Evolutionary conservation across 1,140 invertebrate species (phyloP).

Genomic region (Notospermus geniculatus): DNA sequence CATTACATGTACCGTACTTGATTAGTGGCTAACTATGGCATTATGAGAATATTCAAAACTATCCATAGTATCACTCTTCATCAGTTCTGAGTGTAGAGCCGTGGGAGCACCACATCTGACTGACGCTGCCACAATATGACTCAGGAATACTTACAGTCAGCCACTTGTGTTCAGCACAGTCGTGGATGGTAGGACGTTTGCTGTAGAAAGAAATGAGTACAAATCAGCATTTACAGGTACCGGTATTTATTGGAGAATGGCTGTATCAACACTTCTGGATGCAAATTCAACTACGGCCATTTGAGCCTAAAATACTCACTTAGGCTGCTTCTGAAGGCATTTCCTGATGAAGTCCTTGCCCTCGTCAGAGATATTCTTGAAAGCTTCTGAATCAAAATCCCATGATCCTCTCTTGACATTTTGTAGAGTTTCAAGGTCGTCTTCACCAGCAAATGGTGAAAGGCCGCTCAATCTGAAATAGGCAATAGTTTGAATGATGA

Average conservation of each 20-base stretch:
- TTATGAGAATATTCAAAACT: no score
- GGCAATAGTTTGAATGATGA: no score
- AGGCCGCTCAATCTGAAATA: slow-evolving; percentile 81
- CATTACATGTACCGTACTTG: no score
- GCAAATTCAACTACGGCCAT: no score
- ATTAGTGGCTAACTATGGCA: no score
- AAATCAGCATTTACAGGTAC: no score
- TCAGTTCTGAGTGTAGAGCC: no score
- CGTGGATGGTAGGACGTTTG: slow-evolving; percentile 96
- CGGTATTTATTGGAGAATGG: no score
- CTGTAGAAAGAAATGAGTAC: slow-evolving; percentile 59
- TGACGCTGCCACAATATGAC: no score
- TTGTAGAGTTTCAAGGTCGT: slow-evolving; percentile 96
- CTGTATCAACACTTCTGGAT: no score
- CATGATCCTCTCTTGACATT: slow-evolving; percentile 98
- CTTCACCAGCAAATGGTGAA: slow-evolving; percentile 98
- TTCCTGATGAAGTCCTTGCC: slow-evolving; percentile 97
- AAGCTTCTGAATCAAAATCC: slow-evolving; percentile 96
- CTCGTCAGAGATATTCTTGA: slow-evolving; percentile 85
- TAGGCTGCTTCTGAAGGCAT: slow-evolving; percentile 89
- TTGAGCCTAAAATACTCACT: slow-evolving; percentile 63
- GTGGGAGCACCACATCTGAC: no score
- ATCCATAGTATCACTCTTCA: no score
- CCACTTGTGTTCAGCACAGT: slow-evolving; percentile 94
- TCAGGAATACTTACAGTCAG: slow-evolving; percentile 59